These are phyloP conservation scores for Coelopa pilipes DNA, from an alignment of 2,888 invertebrate species.

Conservation along the genomic window DNA sequence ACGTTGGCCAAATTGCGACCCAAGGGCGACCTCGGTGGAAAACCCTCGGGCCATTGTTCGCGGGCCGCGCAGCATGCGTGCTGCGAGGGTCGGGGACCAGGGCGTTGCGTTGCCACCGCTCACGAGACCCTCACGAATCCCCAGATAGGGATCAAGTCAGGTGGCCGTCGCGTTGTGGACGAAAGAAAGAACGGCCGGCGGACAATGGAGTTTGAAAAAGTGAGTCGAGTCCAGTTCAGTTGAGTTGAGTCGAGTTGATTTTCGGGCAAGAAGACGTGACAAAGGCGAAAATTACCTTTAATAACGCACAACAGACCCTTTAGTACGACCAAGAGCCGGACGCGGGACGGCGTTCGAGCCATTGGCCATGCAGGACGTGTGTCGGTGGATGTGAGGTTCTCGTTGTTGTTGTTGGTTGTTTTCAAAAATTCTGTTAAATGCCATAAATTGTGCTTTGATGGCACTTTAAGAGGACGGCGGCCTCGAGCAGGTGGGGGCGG, in stretches of 20 bases:
- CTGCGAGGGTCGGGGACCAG: not conserved
- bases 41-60: too few species aligned
- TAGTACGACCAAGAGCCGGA: too few species aligned
- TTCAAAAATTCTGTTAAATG: constrained; percentile 1
- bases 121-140: constrained; percentile 1
- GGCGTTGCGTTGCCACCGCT: not conserved
- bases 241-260: too few species aligned
- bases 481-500: not conserved
- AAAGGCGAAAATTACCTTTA: not conserved
- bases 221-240: too few species aligned
- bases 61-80: not conserved
- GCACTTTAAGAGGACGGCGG: too few species aligned
- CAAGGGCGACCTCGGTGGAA: too few species aligned
- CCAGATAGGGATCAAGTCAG: constrained; percentile 1
- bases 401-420: not conserved
- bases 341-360: too few species aligned
- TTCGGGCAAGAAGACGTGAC: not conserved
- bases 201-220: not conserved
- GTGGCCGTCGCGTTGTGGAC: not conserved
- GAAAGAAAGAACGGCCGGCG: not conserved
- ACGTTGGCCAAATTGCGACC: too few species aligned
- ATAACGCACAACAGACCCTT: not conserved
- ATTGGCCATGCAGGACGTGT: too few species aligned
- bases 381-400: too few species aligned
- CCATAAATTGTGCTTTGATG: constrained; percentile 11